Conservation (phyloP, 2,888 invertebrate species). For the Pristionchus entomophagus region DNA sequence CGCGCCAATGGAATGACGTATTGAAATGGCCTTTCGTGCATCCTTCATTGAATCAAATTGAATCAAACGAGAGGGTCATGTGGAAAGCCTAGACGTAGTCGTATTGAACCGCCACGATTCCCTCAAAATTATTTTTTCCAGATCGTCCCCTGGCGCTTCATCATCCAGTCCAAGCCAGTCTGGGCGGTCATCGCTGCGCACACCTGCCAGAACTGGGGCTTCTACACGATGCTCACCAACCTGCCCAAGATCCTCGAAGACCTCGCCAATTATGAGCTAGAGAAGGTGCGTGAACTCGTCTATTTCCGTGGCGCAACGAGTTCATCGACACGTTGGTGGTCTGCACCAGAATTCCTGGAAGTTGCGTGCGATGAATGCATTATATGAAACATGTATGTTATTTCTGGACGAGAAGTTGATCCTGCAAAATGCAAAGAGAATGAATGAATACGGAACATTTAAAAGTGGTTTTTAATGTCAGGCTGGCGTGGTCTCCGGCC, state of each 20-base stretch:
- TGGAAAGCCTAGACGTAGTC: too few species aligned
- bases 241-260: slow-evolving; percentile 78
- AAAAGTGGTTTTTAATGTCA: too few species aligned
- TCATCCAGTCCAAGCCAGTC: slow-evolving; percentile 77
- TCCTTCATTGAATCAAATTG: too few species aligned
- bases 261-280: slow-evolving; percentile 72
- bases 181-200: slow-evolving; percentile 78
- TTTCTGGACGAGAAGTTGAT: too few species aligned
- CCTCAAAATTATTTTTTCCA: slow-evolving; percentile 54
- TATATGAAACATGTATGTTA: too few species aligned
- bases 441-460: too few species aligned
- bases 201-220: slow-evolving; percentile 79
- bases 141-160: slow-evolving; percentile 77
- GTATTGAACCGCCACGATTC: too few species aligned
- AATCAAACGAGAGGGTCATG: too few species aligned
- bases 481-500: slow-evolving; percentile 88
- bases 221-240: slow-evolving; percentile 78
- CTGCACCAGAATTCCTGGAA: too few species aligned
- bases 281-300: slow-evolving; percentile 62
- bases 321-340: neutral
- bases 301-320: neutral
- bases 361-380: neutral
- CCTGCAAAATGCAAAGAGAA: too few species aligned
- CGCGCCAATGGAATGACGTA: too few species aligned
- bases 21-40: too few species aligned